A percentile compares a stretch with the other conserved stretches of the same genome.
Evolutionary conservation across 2,888 invertebrate species (phyloP).

Genomic region (Dasysyrphus albostriatus): DNA sequence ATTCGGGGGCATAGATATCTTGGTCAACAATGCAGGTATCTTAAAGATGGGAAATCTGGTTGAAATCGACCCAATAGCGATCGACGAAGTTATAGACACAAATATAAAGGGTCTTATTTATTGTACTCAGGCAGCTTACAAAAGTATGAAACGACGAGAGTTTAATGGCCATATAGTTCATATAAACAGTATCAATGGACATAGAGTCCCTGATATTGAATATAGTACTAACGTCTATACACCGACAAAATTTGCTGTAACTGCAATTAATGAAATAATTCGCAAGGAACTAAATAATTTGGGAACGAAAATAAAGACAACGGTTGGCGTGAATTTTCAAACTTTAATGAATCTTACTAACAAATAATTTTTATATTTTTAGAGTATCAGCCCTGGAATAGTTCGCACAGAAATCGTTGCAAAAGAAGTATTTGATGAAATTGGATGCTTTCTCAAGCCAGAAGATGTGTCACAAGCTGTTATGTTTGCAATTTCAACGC

Average conservation of each 20-base stretch:
- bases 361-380: not conserved
- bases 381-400: conserved; percentile 61
- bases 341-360: too few relatives aligned
- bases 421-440: conserved; percentile 75
- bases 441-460: conserved; percentile 70
- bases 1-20: conserved; percentile 86
- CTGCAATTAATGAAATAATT: conserved; percentile 81
- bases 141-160: conserved; percentile 84
- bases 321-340: conserved; percentile 81
- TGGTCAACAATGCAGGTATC: conserved; percentile 87
- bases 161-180: conserved; percentile 80
- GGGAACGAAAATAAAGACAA: conserved; percentile 81
- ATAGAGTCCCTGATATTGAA: conserved; percentile 75
- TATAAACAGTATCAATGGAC: conserved; percentile 81
- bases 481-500: conserved; percentile 55
- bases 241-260: conserved; percentile 81
- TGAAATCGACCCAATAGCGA: conserved; percentile 78
- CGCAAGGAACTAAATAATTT: conserved; percentile 81
- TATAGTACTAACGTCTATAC: conserved; percentile 80
- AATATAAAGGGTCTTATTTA: conserved; percentile 84
- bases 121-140: conserved; percentile 84
- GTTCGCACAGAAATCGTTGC: conserved; percentile 41
- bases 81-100: conserved; percentile 82
- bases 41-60: conserved; percentile 79
- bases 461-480: conserved; percentile 58